Conservation (phyloP, 2,888 invertebrate species). For the Drosophila nr. perissopoda region DNA sequence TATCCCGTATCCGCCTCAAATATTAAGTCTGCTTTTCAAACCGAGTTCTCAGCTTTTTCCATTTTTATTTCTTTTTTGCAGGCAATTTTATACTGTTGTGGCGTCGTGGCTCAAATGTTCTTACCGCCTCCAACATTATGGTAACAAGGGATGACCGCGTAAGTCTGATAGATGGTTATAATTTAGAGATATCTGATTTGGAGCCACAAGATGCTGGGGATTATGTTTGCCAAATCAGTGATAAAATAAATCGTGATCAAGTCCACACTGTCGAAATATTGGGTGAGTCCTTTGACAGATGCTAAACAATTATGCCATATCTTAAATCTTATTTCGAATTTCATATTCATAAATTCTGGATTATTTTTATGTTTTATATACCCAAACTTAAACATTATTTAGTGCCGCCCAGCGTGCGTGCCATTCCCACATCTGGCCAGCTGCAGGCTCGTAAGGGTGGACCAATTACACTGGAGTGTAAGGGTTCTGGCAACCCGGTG, state of each 20-base stretch:
- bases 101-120: slow-evolving; percentile 89
- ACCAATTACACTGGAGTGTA: slow-evolving; percentile 89
- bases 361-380: background rate
- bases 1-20: slow-evolving; percentile 33
- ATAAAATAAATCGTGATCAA: slow-evolving; percentile 89
- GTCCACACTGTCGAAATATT: slow-evolving; percentile 90
- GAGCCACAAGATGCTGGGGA: slow-evolving; percentile 89
- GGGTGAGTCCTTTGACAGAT: slow-evolving; percentile 77
- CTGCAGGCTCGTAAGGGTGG: slow-evolving; percentile 89
- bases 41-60: slow-evolving; percentile 1
- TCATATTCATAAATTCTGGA: background rate
- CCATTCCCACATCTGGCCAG: slow-evolving; percentile 88
- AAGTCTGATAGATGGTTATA: slow-evolving; percentile 89
- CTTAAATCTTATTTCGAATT: background rate
- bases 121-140: slow-evolving; percentile 90
- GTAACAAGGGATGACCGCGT: slow-evolving; percentile 89
- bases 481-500: slow-evolving; percentile 90
- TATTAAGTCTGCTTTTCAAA: slow-evolving; percentile 14
- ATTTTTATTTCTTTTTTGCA: slow-evolving; percentile 73
- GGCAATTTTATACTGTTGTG: slow-evolving; percentile 89
- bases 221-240: slow-evolving; percentile 91
- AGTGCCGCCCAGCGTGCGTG: slow-evolving; percentile 89
- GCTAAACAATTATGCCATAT: background rate
- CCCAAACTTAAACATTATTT: background rate
- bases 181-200: slow-evolving; percentile 89